Evolutionary conservation across 2,797 vertebrate species (phyloP), one percentile per base, ranked within the genome.

Genomic region (Stomatorhinus walkeri): DNA sequence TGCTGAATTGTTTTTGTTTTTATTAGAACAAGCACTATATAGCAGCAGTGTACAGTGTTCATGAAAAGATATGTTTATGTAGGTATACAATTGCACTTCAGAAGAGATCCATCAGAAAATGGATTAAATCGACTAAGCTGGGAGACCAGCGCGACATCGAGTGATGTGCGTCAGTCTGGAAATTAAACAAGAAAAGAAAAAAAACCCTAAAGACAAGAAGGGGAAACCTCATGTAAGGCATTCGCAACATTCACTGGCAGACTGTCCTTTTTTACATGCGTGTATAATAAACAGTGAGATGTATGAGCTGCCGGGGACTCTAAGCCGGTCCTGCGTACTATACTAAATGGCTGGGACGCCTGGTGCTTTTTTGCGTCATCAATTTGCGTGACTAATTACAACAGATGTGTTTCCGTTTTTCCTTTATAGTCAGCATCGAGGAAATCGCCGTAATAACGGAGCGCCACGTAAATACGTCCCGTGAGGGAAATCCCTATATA

Each of bases 11-110:
- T 95, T 94, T 94, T 92, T 91, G 87, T 90, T 96, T 98, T 97
- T 98, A 97, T 97, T 98, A 95, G 95, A 97, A 97, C 96, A 96
- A 98, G 97, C 97, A 96, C 95, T 96, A 96, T 95, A 96, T 95
- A 98, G 97, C 97, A 97, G 97, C 97, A 96, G 94, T 95, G 94
- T 95, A 96, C 95, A 94, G 96, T 96, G 96, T 95, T 94, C 91
- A 97, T 97, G 96, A 93, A 95, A 94, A 96, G 95, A 96, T 96
- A 97, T 96, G 94, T 91, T 90, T 93, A 92, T 94, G 93, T 96
- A 94, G 94, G 95, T 95, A 93, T 95, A 95, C 96, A 97, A 97
- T 97, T 97, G 96, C 97, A 97, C 96, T 97, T 96, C 93, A 96
- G 96, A 96, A 94, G 94, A 95, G 95, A 95, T 93, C 95, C 95